Percentiles rank a stretch among this genome's conserved stretches.
These are phyloP conservation scores for Pollachius pollachius DNA, from an alignment of 2,113 vertebrate genomes.

Conservation along the genomic window DNA sequence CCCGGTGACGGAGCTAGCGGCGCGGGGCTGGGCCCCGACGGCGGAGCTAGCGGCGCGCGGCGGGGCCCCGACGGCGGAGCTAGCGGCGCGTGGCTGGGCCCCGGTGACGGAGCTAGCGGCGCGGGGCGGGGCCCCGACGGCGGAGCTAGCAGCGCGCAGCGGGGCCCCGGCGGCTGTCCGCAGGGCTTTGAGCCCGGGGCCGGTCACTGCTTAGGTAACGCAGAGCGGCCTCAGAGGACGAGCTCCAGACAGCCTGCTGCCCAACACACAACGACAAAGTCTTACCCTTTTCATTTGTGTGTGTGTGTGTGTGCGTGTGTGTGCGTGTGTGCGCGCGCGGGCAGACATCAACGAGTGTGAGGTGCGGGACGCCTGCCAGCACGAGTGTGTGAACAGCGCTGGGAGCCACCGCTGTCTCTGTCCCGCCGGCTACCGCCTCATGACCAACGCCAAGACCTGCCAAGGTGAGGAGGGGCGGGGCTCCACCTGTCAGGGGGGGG, in stretches of 20 bases:
- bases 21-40: no score
- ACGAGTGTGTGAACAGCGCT: slow-evolving; percentile 89
- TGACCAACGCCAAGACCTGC: slow-evolving; percentile 89
- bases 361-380: slow-evolving; percentile 85
- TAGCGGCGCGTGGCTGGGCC: no score
- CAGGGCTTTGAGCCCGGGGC: slow-evolving; percentile 83
- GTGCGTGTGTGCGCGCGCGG: slow-evolving; percentile 2
- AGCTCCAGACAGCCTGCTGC: background rate
- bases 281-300: background rate
- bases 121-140: no score
- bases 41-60: no score
- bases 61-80: no score
- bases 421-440: slow-evolving; percentile 87
- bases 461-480: slow-evolving; percentile 77
- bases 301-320: background rate
- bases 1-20: slow-evolving; percentile 30
- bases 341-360: slow-evolving; percentile 96
- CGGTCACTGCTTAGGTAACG: slow-evolving; percentile 89
- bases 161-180: slow-evolving; percentile 67
- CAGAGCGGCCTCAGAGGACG: slow-evolving; percentile 29
- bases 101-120: background rate
- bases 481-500: no score
- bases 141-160: no score
- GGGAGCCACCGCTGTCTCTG: slow-evolving; percentile 91
- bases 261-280: background rate